Base-by-base conservation (phyloP, 2,888 invertebrate genomes). In the Cheilosia variabilis region DNA sequence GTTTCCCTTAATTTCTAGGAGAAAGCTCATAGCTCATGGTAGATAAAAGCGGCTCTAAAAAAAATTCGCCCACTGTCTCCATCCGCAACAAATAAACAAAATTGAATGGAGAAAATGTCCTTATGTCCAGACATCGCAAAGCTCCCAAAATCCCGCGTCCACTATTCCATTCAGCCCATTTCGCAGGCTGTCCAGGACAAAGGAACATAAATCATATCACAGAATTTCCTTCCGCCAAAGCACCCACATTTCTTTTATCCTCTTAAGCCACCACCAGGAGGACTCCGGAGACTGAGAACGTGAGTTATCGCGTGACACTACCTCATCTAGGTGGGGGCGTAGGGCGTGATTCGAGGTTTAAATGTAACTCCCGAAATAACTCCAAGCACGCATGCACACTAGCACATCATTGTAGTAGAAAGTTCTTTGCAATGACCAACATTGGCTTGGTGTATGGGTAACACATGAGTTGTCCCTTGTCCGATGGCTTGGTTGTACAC, bases 241-340 rank as follows among this genome's bases (percentile, higher is more conserved):
- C 72, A 66, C 62, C 76, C 62, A 72, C 69, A 68, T 50, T 43
- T 50, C 2, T 34, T 34, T 60, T 57, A 62, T 50, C 52, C 34
- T 45, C 37, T 52, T 43, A 24, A 58, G 34, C 65, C 45, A 47
- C 65, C 41, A 52, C 31, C 31, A 31, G 31, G 73, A 73, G 78
- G 47, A 75, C 65, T 75, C 65, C 79, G 75, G 75, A 79, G 63
- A 84, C 84, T 71, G 52, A 53, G 62, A 62, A 72, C 72, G 63
- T 86, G 77, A 81, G 72, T 86, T 86, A 86, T 86, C 80, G 86
- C 86, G 86, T 86, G 86, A 86, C 86, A 86, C 73, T 72, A 77
- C 81, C 72, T 76, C 86, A 81, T 86, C 81, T 81, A 81, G 45
- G 37, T 27, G 17, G 66, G 72, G 65, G 79, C 37, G 60, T 34